Evolutionary conservation across 2,113 vertebrate species (phyloP).

Genomic region (Danio rerio): GRCz12tu NC_133191.1:56349501-56350000

Average conservation of each 20-base stretch:
- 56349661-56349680: slow-evolving; percentile 13
- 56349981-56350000: too few species aligned
- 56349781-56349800: too few species aligned
- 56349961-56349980: too few species aligned
- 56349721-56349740: background rate
- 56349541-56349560: slow-evolving; percentile 46
- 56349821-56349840: too few species aligned
- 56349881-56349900: too few species aligned
- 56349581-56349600: slow-evolving; percentile 29
- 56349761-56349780: too few species aligned
- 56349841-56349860: too few species aligned
- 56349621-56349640: background rate
- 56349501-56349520: slow-evolving; percentile 41
- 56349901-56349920: too few species aligned
- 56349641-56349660: slow-evolving; percentile 39
- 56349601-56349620: slow-evolving; percentile 40
- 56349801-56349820: too few species aligned
- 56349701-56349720: background rate
- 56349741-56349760: background rate
- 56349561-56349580: slow-evolving; percentile 39
- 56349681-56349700: background rate
- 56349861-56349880: too few species aligned
- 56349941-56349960: too few species aligned
- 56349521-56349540: slow-evolving; percentile 41
- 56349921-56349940: too few species aligned